Evolutionary conservation across 2,888 invertebrate species (phyloP), one percentile per base, ranked within the genome.

Genomic region (Pseudococcus viburni): DNA sequence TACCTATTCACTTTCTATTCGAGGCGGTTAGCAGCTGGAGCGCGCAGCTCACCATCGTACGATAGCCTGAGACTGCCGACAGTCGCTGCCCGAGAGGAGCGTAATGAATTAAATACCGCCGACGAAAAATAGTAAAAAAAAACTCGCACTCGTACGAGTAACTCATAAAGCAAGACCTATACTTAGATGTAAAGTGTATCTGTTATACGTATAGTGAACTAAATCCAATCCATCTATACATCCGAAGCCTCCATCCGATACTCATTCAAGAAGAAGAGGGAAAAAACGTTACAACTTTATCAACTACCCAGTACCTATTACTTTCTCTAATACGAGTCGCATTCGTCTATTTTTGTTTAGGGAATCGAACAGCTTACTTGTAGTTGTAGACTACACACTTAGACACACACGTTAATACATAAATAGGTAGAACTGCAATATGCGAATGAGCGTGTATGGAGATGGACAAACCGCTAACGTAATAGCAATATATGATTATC

Each of bases 261-360:
- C 26, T 33, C 26, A 33, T 33, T 33, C 46, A 46, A 46, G 9
- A 46, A 46, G 9, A 46, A 46, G 19, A 19, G 64, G 19, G 64
- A 17, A 64, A 64, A 19, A 64, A 46, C 19, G 64, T 64, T 64
- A 64, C 64, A 64, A 64, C 64, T 64, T 64, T 64, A 64, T 64
- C 64, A 64, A 64, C 64, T 64, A 64, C 64, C 64, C 15, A 46
- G 46, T 46, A 46, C 46, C 46, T 46, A 46, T 46, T 64, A 64
- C 64, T 64, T 64, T 64, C 64, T 64, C 64, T 17, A 7, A 19
- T 17, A 1, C 64, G 64, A 19, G 7, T 64, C 64, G 64, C 46
- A 8, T 19, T 64, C 64, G 68, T 68, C 68, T 19, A 19, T 68
- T 26, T 68, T 68, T 22, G 19, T 68, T 19, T 68, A 22, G 26